phyloP scores from a whole-genome alignment of 2,888 invertebrate genomes.

The Geophilus truncorum region DNA sequence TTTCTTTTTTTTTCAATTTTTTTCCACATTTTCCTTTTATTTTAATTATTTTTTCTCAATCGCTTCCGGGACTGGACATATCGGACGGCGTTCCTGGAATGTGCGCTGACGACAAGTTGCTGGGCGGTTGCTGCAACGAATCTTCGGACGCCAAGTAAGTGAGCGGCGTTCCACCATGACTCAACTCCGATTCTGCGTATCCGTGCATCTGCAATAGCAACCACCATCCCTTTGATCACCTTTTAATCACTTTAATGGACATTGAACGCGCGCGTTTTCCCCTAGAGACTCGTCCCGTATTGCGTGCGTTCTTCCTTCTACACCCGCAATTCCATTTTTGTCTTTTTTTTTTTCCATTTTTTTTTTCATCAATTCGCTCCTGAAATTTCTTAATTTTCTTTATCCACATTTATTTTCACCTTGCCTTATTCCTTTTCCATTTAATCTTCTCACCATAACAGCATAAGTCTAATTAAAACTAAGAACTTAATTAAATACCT shows the following conservation, averaged over 20 bases:
- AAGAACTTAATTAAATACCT: background rate
- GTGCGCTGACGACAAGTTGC: slow-evolving; percentile 36
- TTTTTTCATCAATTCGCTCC: background rate
- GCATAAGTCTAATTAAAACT: background rate
- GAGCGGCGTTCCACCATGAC: slow-evolving; percentile 45
- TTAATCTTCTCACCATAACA: background rate
- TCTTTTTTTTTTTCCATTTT: background rate
- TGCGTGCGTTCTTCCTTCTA: background rate
- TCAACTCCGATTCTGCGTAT: slow-evolving; percentile 37
- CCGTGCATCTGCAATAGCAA: slow-evolving; percentile 40
- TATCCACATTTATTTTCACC: background rate
- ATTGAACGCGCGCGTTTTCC: background rate
- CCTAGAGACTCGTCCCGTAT: background rate
- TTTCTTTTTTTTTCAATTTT: background rate
- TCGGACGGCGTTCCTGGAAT: slow-evolving; percentile 38
- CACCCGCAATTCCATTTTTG: background rate
- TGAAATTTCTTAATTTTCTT: background rate
- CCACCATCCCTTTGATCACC: background rate
- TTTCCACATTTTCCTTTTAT: background rate
- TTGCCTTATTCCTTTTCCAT: background rate
- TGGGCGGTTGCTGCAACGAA: slow-evolving; percentile 48
- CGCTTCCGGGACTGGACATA: slow-evolving; percentile 38
- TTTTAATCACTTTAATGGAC: background rate
- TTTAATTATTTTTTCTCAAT: slow-evolving; percentile 31
- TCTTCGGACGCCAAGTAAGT: slow-evolving; percentile 86